Conservation (phyloP, 2,797 vertebrate genomes). For the Euthynnus affinis region DNA sequence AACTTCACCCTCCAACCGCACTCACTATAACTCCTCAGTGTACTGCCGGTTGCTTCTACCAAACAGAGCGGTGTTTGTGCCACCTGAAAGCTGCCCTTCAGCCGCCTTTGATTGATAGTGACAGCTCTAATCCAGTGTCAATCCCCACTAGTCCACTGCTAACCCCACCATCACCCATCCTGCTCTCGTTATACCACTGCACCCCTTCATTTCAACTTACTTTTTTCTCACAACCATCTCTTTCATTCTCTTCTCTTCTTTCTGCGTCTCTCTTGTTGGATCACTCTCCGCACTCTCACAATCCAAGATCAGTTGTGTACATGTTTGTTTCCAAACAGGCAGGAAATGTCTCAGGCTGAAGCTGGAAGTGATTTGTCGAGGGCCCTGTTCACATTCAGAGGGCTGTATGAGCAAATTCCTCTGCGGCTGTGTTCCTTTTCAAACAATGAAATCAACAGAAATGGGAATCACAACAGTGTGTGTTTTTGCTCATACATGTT, state of each 20-base stretch:
- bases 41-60: not conserved
- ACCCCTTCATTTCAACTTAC: not conserved
- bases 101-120: constrained; percentile 58
- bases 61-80: constrained; percentile 58
- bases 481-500: not conserved
- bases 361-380: constrained; percentile 67
- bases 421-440: constrained; percentile 32
- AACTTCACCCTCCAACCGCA: not conserved
- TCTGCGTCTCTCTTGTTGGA: not conserved
- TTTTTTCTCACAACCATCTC: constrained; percentile 3
- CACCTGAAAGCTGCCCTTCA: constrained; percentile 69
- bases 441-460: constrained; percentile 41
- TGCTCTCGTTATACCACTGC: constrained; percentile 9
- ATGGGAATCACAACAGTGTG: constrained; percentile 17
- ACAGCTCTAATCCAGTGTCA: constrained; percentile 69
- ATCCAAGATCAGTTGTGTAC: constrained; percentile 39
- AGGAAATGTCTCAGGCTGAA: constrained; percentile 59
- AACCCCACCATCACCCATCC: constrained; percentile 38
- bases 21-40: not conserved
- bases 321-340: constrained; percentile 50
- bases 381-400: constrained; percentile 43
- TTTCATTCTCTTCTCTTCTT: constrained; percentile 6
- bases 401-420: constrained; percentile 48
- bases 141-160: constrained; percentile 44
- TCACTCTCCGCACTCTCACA: constrained; percentile 22